These are phyloP conservation scores for Laupala kohalensis DNA, from an alignment of 1,140 invertebrate species.

Conservation along the genomic window DNA sequence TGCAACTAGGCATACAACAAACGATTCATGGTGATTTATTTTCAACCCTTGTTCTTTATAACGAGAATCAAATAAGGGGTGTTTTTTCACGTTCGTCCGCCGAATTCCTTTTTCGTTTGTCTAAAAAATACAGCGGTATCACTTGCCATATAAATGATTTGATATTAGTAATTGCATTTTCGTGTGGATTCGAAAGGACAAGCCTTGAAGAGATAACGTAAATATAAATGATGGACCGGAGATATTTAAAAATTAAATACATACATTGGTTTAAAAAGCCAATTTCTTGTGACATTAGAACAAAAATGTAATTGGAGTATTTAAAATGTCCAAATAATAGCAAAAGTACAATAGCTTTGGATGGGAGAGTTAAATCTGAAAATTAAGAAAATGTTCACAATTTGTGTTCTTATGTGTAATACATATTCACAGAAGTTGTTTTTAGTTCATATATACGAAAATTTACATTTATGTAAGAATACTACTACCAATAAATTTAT, in stretches of 20 bases:
- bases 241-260: neutral
- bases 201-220: neutral
- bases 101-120: neutral
- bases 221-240: neutral
- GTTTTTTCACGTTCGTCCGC: neutral
- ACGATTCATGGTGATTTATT: neutral
- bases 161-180: neutral
- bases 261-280: neutral
- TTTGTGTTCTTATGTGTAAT: too few species aligned
- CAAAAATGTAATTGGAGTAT: too few species aligned
- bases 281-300: too few species aligned
- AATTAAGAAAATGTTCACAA: too few species aligned
- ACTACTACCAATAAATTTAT: too few species aligned
- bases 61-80: neutral
- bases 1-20: neutral
- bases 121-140: neutral
- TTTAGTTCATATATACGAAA: too few species aligned
- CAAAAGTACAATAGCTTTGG: too few species aligned
- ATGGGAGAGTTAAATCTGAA: too few species aligned
- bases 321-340: too few species aligned
- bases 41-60: neutral
- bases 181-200: neutral
- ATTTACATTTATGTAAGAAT: too few species aligned
- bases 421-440: too few species aligned
- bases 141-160: neutral